Conservation (phyloP, 2,888 invertebrate species). For the Empis livida region DNA sequence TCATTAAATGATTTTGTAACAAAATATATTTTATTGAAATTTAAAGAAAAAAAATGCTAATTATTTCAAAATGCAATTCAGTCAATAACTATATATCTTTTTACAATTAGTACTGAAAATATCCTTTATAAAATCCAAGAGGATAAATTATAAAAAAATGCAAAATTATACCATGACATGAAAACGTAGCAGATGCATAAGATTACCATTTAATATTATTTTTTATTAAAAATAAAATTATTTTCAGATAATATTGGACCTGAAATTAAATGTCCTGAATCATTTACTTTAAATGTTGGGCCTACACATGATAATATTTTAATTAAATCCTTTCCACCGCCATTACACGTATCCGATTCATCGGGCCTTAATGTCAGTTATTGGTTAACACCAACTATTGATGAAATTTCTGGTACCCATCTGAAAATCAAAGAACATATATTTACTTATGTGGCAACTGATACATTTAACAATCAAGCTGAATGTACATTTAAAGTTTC, state of each 20-base stretch:
- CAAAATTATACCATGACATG: slow-evolving; percentile 24
- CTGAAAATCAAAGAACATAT: slow-evolving; percentile 44
- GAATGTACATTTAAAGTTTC: slow-evolving; percentile 46
- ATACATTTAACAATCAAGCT: slow-evolving; percentile 45
- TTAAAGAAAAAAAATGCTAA: no score
- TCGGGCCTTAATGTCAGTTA: slow-evolving; percentile 41
- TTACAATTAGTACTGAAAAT: no score
- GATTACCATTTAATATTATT: neutral
- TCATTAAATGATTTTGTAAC: no score
- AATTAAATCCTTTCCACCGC: slow-evolving; percentile 6
- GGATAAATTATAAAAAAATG: neutral
- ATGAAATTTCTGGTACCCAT: slow-evolving; percentile 30
- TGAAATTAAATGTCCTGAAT: slow-evolving; percentile 9
- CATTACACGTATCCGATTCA: slow-evolving; percentile 38
- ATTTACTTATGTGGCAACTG: slow-evolving; percentile 50
- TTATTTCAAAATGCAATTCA: no score
- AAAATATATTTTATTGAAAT: no score
- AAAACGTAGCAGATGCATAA: slow-evolving; percentile 1
- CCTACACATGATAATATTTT: slow-evolving; percentile 7
- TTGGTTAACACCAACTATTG: slow-evolving; percentile 46
- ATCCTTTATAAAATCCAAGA: neutral
- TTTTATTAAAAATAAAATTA: neutral
- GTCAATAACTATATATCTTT: no score
- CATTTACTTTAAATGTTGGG: slow-evolving; percentile 8
- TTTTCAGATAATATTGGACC: slow-evolving; percentile 10